A percentile compares a stretch with the other conserved stretches of the same genome.
Evolutionary conservation across 2,113 vertebrate species (phyloP).

Genomic region (Suricata suricatta): DNA sequence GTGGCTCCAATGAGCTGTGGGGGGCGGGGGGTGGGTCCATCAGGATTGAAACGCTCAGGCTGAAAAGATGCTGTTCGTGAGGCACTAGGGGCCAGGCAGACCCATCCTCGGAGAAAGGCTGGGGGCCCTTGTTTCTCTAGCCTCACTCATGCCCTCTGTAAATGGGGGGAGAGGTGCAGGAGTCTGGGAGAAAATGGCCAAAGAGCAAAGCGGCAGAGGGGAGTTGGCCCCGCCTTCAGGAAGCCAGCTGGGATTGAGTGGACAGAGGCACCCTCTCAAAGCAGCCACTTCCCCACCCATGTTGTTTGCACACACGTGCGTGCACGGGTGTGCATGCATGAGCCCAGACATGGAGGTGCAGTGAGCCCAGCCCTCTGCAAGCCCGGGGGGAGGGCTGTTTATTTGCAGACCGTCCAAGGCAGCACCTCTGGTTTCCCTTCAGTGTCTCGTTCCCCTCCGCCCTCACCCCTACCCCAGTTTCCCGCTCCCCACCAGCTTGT

Average conservation of each 20-base stretch:
- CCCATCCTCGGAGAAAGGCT: neutral
- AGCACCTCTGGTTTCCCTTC: neutral
- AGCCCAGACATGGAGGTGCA: neutral
- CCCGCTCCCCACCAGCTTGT: neutral
- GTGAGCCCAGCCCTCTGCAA: neutral
- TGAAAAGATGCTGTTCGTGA: neutral
- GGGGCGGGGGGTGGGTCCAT: neutral
- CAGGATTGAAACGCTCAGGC: fast-evolving
- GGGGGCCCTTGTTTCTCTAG: neutral
- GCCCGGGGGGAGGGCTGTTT: too few species aligned
- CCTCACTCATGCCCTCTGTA: neutral
- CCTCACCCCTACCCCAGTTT: neutral
- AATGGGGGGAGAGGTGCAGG: too few species aligned
- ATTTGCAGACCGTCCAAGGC: neutral
- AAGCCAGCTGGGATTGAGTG: neutral
- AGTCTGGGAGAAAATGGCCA: neutral
- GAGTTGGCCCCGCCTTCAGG: neutral
- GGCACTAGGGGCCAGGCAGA: fast-evolving
- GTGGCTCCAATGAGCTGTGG: neutral
- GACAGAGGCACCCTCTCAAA: neutral
- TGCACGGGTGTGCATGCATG: fast-evolving
- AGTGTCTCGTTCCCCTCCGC: neutral
- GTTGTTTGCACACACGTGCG: neutral
- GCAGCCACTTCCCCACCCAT: neutral
- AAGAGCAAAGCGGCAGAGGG: too few species aligned